phyloP scores from a whole-genome alignment of 2,888 invertebrate genomes.

The Latrodectus hesperus region DNA sequence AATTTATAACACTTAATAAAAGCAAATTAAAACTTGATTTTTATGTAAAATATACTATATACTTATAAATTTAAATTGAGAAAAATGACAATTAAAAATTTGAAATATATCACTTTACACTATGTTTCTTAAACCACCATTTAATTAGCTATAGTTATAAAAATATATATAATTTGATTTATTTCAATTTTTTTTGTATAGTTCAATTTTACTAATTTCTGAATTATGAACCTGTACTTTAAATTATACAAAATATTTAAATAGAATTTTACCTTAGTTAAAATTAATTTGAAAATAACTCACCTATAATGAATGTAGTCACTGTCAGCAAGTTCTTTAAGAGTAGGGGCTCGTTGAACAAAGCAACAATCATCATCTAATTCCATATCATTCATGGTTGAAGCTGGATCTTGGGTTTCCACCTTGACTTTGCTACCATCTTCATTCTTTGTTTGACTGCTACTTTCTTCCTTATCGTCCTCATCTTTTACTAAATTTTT shows the following conservation, averaged over 20 bases:
- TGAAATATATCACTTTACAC: too few species aligned
- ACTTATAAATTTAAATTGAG: too few species aligned
- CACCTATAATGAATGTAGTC: slow-evolving; percentile 48
- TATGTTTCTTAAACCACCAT: too few species aligned
- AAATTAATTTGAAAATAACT: neutral
- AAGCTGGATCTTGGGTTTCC: neutral
- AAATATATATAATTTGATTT: too few species aligned
- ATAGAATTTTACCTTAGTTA: neutral
- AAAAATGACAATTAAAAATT: too few species aligned
- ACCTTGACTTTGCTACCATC: neutral
- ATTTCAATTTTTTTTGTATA: too few species aligned
- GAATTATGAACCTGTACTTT: neutral
- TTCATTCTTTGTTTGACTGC: neutral
- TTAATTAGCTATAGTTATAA: too few species aligned
- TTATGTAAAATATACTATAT: too few species aligned
- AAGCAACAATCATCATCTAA: slow-evolving; percentile 9
- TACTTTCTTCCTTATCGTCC: neutral
- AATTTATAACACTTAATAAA: too few species aligned
- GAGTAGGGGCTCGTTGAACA: neutral
- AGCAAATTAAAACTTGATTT: too few species aligned
- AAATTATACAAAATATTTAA: neutral
- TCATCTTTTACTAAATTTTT: neutral
- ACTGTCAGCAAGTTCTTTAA: slow-evolving; percentile 43
- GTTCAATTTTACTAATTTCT: too few species aligned
- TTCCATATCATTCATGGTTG: neutral